Evolutionary conservation across 2,113 vertebrate species (phyloP).

Genomic region (Alethe diademata): DNA sequence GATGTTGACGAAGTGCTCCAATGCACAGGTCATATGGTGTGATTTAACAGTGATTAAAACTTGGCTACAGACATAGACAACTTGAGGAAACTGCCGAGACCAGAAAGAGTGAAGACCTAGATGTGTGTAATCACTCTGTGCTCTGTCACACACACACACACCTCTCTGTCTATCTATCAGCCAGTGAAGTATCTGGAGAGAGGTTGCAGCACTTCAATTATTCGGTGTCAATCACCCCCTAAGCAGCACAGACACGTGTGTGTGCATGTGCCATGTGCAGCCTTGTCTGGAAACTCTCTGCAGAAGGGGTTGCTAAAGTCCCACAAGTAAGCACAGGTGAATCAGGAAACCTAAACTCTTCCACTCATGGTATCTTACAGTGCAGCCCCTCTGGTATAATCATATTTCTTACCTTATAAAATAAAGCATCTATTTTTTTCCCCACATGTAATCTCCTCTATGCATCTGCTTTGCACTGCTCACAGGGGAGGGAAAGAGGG

Average conservation of each 20-base stretch:
- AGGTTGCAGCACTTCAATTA: not conserved
- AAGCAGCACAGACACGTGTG: not conserved
- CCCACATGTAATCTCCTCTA: accelerated
- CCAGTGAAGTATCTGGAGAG: not conserved
- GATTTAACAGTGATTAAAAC: conserved; percentile 55
- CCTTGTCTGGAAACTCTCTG: not conserved
- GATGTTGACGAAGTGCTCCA: conserved; percentile 24
- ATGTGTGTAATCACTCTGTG: not conserved
- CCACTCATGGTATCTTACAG: not conserved
- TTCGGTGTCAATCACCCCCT: not conserved
- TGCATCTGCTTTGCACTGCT: not conserved
- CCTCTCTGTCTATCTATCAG: not conserved
- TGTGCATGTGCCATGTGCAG: not conserved
- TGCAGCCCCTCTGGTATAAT: not conserved
- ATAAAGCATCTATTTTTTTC: not conserved
- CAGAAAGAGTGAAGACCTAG: not conserved
- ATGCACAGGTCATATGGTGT: conserved; percentile 3
- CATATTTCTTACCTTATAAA: not conserved
- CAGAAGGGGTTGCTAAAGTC: not conserved
- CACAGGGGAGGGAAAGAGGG: not conserved
- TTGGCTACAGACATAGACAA: not conserved
- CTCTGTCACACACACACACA: not conserved
- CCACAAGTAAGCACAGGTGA: not conserved
- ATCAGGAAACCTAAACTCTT: not conserved
- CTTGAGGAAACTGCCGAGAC: not conserved